These are phyloP conservation scores for Ascaphus truei DNA, from an alignment of 2,113 vertebrate genomes.

Conservation along the genomic window DNA sequence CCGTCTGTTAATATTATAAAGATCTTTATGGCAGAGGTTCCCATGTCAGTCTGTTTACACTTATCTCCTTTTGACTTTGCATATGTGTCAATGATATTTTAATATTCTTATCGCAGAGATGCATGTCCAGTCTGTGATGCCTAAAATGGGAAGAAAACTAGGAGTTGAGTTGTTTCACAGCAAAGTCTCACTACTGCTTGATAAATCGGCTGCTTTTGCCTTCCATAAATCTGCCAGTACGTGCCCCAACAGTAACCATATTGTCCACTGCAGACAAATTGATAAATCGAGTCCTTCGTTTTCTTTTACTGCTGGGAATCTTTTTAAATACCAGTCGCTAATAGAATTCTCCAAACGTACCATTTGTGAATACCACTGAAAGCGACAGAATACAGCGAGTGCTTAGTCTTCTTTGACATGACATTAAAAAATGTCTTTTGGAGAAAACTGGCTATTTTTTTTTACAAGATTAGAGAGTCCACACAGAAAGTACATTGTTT, in stretches of 20 bases:
- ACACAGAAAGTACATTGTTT: neutral
- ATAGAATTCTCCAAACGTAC: conserved; percentile 22
- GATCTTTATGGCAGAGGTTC: too few relatives aligned
- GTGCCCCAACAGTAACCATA: neutral
- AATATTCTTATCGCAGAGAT: neutral
- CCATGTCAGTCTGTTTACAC: too few relatives aligned
- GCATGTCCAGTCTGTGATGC: neutral
- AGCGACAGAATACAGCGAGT: too few relatives aligned
- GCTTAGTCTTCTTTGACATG: neutral
- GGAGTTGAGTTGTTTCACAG: neutral
- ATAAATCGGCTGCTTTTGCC: conserved; percentile 1
- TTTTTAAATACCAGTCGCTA: conserved; percentile 12
- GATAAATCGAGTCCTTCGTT: conserved; percentile 8
- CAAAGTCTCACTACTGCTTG: conserved; percentile 4
- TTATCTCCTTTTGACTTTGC: neutral
- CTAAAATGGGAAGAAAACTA: neutral
- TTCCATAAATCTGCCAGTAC: neutral
- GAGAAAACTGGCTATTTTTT: neutral
- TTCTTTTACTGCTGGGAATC: neutral
- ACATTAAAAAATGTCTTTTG: neutral
- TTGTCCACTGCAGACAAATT: neutral
- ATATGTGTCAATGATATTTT: conserved; percentile 3
- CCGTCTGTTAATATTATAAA: too few relatives aligned
- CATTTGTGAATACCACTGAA: conserved; percentile 28
- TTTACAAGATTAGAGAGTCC: neutral